Evolutionary conservation across 2,113 vertebrate genomes (phyloP).

Genomic region (Muntiacus reevesi): DNA sequence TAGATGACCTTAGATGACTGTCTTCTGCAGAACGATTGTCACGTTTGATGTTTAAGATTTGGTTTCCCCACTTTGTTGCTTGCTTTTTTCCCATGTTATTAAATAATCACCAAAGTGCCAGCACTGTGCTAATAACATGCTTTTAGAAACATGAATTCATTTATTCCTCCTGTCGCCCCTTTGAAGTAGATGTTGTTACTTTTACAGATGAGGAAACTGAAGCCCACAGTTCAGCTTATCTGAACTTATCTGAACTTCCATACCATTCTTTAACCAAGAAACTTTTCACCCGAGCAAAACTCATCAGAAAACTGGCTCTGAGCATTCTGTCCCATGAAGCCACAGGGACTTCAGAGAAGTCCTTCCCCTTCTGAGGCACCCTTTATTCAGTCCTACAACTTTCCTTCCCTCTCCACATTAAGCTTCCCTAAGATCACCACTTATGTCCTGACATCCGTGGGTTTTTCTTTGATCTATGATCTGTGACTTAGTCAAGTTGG

Average conservation of each 20-base stretch:
- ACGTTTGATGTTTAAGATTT: neutral
- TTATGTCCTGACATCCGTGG: neutral
- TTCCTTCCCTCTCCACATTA: neutral
- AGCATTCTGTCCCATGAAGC: neutral
- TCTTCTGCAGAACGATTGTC: neutral
- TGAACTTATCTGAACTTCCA: neutral
- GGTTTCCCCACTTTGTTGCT: neutral
- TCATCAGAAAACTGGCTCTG: neutral
- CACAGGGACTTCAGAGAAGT: neutral
- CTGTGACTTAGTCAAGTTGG: neutral
- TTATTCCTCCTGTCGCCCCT: neutral
- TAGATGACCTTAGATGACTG: neutral
- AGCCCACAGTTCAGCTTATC: neutral
- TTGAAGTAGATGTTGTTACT: neutral
- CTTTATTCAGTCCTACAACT: neutral
- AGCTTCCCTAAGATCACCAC: neutral
- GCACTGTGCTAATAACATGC: neutral
- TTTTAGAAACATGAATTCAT: neutral
- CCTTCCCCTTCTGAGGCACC: neutral
- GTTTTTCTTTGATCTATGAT: neutral
- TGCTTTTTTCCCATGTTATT: neutral
- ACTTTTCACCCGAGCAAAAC: neutral
- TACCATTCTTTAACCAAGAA: slow-evolving; percentile 18
- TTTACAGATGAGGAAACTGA: slow-evolving; percentile 40
- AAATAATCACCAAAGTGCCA: neutral